Evolutionary conservation across 2,113 vertebrate species (phyloP).

Genomic region (Eurystomus gularis): DNA sequence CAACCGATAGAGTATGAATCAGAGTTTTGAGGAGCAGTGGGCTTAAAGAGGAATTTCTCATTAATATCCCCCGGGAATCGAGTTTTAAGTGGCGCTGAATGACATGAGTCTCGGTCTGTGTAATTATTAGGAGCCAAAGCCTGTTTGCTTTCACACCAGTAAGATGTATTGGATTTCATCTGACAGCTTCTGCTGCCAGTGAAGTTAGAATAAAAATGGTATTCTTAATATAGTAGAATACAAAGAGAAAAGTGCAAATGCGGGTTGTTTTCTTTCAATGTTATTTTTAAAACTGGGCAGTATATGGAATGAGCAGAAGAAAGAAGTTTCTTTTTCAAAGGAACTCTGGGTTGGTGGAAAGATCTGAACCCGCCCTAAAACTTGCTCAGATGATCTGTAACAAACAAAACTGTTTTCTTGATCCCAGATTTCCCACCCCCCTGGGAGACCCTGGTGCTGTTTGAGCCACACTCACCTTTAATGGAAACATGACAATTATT

Average conservation of each 20-base stretch:
- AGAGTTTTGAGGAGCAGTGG: neutral
- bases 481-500: neutral
- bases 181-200: neutral
- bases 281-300: neutral
- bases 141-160: neutral
- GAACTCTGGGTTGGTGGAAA: neutral
- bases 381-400: neutral
- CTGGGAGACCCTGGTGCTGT: neutral
- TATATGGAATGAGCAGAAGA: constrained; percentile 28
- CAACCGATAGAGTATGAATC: neutral
- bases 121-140: constrained; percentile 36
- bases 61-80: neutral
- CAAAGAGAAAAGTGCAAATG: neutral
- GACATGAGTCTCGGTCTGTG: constrained; percentile 29
- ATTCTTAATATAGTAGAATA: neutral
- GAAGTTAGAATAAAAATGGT: neutral
- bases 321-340: constrained; percentile 37
- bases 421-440: neutral
- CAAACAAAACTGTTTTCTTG: neutral
- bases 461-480: neutral
- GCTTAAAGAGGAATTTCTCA: constrained; percentile 4
- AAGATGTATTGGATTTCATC: neutral
- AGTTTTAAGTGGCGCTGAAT: constrained; percentile 58
- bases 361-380: neutral
- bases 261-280: neutral